Conservation (phyloP, 2,113 vertebrate genomes). For the Chelonoidis abingdonii region DNA sequence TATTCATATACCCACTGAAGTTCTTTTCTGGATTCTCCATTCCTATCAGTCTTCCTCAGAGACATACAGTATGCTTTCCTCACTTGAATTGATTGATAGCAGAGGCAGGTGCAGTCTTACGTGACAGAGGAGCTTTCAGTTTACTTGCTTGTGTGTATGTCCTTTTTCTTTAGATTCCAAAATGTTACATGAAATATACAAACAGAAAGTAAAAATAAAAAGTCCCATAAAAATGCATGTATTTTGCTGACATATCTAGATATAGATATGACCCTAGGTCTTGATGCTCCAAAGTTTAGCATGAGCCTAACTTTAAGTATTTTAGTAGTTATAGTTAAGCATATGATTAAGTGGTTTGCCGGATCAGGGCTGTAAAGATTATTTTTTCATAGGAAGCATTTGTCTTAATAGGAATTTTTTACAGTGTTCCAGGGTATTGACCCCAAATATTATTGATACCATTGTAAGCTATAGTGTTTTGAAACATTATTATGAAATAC, state of each 20-base stretch:
- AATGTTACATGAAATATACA: not conserved
- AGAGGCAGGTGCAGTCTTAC: not conserved
- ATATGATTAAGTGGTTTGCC: not conserved
- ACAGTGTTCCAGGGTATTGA: not conserved
- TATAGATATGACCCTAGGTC: not conserved
- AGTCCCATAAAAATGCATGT: not conserved
- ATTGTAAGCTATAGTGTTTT: not conserved
- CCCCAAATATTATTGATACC: not conserved
- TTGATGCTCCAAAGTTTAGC: not conserved
- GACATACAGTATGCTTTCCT: not conserved
- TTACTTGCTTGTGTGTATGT: rapidly evolving
- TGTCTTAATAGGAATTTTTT: not conserved
- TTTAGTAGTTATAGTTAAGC: not conserved
- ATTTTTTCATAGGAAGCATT: not conserved
- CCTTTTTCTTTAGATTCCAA: not conserved
- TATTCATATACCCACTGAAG: not conserved
- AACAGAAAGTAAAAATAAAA: constrained; percentile 12
- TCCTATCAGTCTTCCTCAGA: not conserved
- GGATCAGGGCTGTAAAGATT: not conserved
- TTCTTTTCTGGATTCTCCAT: not conserved
- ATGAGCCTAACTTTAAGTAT: not conserved
- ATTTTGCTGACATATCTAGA: not conserved
- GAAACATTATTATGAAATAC: not conserved
- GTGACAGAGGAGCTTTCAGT: not conserved
- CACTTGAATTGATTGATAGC: not conserved